phyloP scores from a whole-genome alignment of 2,113 vertebrate species.

The Alaudala cheleensis region DNA sequence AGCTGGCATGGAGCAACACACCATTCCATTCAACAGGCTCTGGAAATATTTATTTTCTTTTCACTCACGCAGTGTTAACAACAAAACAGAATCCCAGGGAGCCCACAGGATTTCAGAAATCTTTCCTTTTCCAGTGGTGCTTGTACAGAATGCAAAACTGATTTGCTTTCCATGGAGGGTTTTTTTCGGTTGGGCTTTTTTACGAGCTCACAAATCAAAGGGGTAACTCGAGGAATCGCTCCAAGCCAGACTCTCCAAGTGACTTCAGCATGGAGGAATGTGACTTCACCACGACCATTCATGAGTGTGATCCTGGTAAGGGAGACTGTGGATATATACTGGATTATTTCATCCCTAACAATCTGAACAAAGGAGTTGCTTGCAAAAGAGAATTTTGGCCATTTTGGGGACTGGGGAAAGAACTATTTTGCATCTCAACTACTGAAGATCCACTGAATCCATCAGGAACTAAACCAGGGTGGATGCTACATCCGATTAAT shows the following conservation, averaged over 20 bases:
- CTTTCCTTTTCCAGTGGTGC: not conserved
- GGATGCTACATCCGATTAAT: not conserved
- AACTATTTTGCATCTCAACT: not conserved
- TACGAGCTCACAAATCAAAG: not conserved
- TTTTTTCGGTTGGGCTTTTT: not conserved
- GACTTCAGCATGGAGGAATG: not conserved
- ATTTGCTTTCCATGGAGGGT: not conserved
- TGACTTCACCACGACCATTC: not conserved
- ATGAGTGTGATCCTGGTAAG: not conserved
- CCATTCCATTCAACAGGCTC: constrained; percentile 6
- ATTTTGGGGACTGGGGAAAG: not conserved
- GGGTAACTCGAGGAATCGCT: not conserved
- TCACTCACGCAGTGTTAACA: constrained; percentile 57
- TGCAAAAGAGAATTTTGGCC: not conserved
- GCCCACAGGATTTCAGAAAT: not conserved
- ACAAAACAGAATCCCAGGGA: constrained; percentile 45
- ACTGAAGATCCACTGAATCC: not conserved
- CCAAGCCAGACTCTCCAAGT: not conserved
- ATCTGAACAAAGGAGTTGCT: not conserved
- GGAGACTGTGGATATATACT: not conserved
- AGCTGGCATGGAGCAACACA: not conserved
- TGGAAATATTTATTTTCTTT: constrained; percentile 71
- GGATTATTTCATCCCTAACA: not conserved
- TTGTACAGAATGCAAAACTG: not conserved
- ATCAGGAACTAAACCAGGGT: not conserved